Base-by-base conservation (phyloP, 2,113 vertebrate genomes). In the Clarias batrachus region DNA sequence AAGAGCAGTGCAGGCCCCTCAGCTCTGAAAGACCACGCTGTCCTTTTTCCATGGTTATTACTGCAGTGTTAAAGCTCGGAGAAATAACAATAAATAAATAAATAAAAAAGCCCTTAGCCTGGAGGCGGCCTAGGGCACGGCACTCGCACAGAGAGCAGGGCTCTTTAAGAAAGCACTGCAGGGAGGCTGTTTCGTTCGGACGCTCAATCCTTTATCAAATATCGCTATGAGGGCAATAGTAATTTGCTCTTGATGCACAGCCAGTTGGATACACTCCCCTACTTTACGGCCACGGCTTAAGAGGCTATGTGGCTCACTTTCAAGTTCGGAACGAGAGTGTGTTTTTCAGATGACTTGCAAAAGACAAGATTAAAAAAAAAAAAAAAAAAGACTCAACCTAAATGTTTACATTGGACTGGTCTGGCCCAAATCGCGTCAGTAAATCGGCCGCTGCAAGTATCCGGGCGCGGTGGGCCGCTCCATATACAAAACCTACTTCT, bases 301-400 rank as follows among this genome's bases (percentile, higher is more conserved):
- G 30, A 84, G 56, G 23, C 70, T 60, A 41, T 19, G 16, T 62
- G 56, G 57, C 23, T 23, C 57, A 74, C 70, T 74, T 62, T 84
- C 66, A 83, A 84, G 27, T 59, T 30, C 27, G 25, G 73, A 73
- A 41, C 1, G 54, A 68, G 81, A 71, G 17, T 25, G 25, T 57
- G 82, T 59, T 84, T 83, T 84, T 25, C n/a, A 56, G 63, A 82
- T n/a, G 62, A 82, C 37, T 82, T 66, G 60, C 60, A 66, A 82
- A 65, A 82, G 41, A 5, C 37, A 12, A 41, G 41, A 48, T 48
- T 41, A 48, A 11, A 21, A 73, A 73, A 73, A 3, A 73, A 52
- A 21, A 23, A 33, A 21, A 74, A 48, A 19, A 27, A 57, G 57
- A 17, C n/a, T 14, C 12, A 60, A 10, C 7, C 19, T 48, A 52